A percentile compares a stretch with the other conserved stretches of the same genome.
Evolutionary conservation across 1,140 invertebrate species (phyloP).

Genomic region (Armadillidium nasatum): DNA sequence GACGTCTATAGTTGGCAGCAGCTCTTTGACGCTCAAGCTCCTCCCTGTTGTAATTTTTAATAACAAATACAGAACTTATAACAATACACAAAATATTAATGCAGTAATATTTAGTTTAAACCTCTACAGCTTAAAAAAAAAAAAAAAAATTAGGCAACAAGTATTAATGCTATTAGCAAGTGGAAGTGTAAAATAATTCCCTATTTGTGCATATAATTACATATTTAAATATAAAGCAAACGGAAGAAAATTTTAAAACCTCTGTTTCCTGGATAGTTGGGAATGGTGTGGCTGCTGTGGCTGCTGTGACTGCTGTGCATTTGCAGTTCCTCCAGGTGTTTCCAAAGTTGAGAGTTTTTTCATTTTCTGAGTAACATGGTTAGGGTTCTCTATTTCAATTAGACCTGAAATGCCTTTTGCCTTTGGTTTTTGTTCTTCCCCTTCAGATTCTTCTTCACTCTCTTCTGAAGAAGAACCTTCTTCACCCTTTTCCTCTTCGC

Average conservation of each 20-base stretch:
- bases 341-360: not conserved
- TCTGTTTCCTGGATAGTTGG: not conserved
- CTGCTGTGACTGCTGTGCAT: not conserved
- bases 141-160: too few relatives aligned
- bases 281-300: not conserved
- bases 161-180: too few relatives aligned
- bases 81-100: too few relatives aligned
- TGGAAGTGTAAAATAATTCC: too few relatives aligned
- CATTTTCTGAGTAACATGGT: not conserved
- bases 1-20: not conserved
- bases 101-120: too few relatives aligned
- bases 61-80: too few relatives aligned
- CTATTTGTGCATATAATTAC: too few relatives aligned
- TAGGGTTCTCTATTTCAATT: slow-evolving; percentile 10
- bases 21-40: slow-evolving; percentile 3
- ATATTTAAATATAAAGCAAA: too few relatives aligned
- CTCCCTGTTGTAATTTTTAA: too few relatives aligned
- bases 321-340: not conserved
- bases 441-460: too few relatives aligned
- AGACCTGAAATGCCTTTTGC: not conserved
- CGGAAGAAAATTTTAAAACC: not conserved
- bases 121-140: too few relatives aligned
- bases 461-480: not conserved
- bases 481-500: not conserved
- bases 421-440: not conserved